A percentile compares a stretch with the other conserved stretches of the same genome.
Conservation (phyloP, 2,113 vertebrate species). For the Heptranchias perlo region DNA sequence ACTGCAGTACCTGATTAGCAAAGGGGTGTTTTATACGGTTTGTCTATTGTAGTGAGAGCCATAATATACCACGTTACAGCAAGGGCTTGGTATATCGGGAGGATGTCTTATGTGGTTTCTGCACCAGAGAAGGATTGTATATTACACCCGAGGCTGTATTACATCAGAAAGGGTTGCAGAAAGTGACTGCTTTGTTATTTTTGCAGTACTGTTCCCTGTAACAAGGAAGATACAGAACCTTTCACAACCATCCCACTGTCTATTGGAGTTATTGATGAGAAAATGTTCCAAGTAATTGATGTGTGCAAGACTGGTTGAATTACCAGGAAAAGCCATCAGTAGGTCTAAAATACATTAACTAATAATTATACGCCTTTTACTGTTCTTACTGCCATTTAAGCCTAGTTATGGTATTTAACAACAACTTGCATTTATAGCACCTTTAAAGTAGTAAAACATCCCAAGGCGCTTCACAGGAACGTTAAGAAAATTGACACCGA, state of each 20-base stretch:
- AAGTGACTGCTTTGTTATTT: neutral
- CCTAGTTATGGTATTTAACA: neutral
- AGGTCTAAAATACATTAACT: neutral
- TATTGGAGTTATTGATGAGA: neutral
- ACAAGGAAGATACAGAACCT: neutral
- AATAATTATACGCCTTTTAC: neutral
- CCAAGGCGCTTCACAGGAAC: neutral
- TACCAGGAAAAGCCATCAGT: neutral
- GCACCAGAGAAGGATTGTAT: neutral
- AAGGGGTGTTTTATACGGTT: neutral
- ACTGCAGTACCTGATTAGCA: neutral
- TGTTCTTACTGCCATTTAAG: neutral
- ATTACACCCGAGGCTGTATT: neutral
- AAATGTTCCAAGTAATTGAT: neutral
- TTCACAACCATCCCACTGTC: neutral
- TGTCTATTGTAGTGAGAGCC: neutral
- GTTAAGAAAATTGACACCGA: neutral
- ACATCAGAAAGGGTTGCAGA: neutral
- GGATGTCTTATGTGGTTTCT: neutral
- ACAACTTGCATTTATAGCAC: neutral
- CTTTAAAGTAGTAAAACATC: neutral
- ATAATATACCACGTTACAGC: neutral
- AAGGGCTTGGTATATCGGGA: neutral
- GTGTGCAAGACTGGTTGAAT: neutral
- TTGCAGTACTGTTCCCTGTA: neutral